phyloP scores from a whole-genome alignment of 2,113 vertebrate species.

The Bubo scandiacus region DNA sequence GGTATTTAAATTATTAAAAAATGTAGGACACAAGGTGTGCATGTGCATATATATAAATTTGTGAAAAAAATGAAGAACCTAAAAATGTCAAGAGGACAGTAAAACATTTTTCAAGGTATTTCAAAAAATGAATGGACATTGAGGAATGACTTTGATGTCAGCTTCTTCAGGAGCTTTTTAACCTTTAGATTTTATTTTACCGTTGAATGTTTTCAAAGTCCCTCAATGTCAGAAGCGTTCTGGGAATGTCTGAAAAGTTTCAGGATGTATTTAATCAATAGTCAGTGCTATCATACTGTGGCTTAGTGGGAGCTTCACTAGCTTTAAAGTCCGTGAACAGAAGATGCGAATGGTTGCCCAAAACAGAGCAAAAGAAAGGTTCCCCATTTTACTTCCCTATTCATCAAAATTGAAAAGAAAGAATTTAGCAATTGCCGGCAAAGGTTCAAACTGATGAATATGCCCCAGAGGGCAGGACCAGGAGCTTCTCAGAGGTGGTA shows the following conservation, averaged over 20 bases:
- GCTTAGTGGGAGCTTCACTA: neutral
- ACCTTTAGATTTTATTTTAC: neutral
- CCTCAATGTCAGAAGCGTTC: neutral
- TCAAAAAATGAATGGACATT: neutral
- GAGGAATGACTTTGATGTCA: neutral
- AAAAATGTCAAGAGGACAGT: neutral
- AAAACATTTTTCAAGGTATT: neutral
- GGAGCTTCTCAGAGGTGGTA: neutral
- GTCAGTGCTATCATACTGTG: neutral
- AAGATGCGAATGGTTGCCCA: neutral
- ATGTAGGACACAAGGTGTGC: neutral
- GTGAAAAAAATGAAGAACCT: neutral
- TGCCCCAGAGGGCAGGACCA: neutral
- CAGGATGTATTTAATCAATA: neutral
- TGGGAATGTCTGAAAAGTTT: neutral
- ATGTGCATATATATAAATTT: neutral
- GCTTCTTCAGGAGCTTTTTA: neutral
- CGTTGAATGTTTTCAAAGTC: neutral
- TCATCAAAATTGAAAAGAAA: neutral
- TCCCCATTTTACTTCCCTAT: neutral
- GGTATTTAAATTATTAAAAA: neutral
- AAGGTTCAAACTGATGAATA: neutral
- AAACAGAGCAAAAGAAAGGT: neutral
- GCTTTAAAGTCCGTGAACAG: neutral
- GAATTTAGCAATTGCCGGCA: neutral